Evolutionary conservation across 2,888 invertebrate species (phyloP), one percentile per base, ranked within the genome.

Genomic region (Rhingia rostrata): DNA sequence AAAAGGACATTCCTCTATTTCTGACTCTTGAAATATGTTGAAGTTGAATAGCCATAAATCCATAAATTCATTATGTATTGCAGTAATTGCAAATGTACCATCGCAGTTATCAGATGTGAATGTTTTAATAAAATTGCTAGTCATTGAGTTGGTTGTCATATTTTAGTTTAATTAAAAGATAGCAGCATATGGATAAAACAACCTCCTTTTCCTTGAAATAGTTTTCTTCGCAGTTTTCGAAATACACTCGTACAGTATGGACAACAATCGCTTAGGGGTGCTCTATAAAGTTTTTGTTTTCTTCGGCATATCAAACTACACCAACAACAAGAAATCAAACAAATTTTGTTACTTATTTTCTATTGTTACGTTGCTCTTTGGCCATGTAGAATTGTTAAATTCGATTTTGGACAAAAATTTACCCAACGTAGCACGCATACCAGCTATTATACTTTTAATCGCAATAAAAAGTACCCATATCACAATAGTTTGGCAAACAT

Each of bases 201-300:
- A 10, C 12, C 30, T 3, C 9, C 10, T 41, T 0, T 9, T 9
- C 41, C 7, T n/a, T 6, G n/a, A 10, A 9, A 32, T 32, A 0
- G 22, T 49, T n/a, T 5, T 4, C 22, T 66, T n/a, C 22, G 10
- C 7, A 49, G 70, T 60, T 49, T 12, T 10, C 10, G 2, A n/a
- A 12, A 7, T 32, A 0, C 54, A 56, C 47, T 69, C 7, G 37
- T 43, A n/a, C 22, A 35, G 14, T 4, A 82, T 82, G 81, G 70
- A 82, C 12, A 47, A 54, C 33, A 82, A 82, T 39, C 58, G 64
- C 9, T 54, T 82, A 5, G 6, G 10, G 0, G 3, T 35, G 4
- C 64, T 54, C 14, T 61, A 33, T n/a, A 4, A 9, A 6, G 4
- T 61, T 39, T 82, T 82, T 14, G 9, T 47, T 41, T 14, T 33